phyloP scores from a whole-genome alignment of 2,113 vertebrate genomes.

The Clarias gariepinus region DNA sequence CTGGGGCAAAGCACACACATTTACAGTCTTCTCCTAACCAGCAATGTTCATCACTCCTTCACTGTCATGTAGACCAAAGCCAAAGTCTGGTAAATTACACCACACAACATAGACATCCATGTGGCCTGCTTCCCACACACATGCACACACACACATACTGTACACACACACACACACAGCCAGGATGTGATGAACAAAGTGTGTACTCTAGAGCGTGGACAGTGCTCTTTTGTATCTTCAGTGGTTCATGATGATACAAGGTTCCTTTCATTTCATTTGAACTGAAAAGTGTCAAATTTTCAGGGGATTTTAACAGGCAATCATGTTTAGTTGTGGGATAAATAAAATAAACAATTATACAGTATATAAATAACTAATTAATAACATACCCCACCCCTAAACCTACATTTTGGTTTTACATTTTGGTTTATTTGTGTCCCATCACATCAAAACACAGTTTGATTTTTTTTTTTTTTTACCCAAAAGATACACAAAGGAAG shows the following conservation, averaged over 20 bases:
- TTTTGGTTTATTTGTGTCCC: too few species aligned
- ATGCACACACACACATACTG: neutral
- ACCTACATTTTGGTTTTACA: neutral
- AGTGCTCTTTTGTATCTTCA: neutral
- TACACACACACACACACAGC: neutral
- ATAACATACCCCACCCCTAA: neutral
- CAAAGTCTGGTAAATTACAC: neutral
- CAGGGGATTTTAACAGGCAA: neutral
- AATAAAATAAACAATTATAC: neutral
- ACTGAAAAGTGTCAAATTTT: neutral
- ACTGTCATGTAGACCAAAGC: neutral
- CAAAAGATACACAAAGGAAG: too few species aligned
- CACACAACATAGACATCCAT: neutral
- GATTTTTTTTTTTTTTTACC: too few species aligned
- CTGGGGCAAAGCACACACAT: neutral
- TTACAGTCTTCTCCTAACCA: neutral
- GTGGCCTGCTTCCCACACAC: neutral
- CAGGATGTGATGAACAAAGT: neutral
- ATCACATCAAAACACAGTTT: too few species aligned
- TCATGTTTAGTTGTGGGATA: neutral
- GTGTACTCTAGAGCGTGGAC: neutral
- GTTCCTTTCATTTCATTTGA: neutral
- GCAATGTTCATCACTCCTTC: neutral
- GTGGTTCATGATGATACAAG: neutral
- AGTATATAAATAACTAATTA: neutral